Evolutionary conservation across 2,888 invertebrate genomes (phyloP).

Genomic region (Tribolium freemani): DNA sequence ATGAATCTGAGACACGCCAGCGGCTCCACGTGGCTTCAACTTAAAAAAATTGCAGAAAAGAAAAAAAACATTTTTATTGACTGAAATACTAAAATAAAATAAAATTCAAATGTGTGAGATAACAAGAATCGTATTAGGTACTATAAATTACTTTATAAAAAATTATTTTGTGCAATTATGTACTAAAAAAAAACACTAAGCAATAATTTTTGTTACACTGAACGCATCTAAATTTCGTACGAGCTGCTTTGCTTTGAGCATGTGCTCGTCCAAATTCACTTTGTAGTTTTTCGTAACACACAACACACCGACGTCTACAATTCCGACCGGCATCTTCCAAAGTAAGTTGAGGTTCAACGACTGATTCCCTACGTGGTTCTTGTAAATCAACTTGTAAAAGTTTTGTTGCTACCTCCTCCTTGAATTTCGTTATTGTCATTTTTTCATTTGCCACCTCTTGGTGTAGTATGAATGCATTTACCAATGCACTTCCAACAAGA

Average conservation of each 20-base stretch:
- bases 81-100: conserved; percentile 3
- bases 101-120: no score
- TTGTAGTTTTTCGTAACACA: conserved; percentile 9
- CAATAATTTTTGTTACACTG: conserved; percentile 11
- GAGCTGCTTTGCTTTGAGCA: conserved; percentile 14
- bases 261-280: neutral
- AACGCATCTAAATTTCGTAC: conserved; percentile 1
- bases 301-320: conserved; percentile 6
- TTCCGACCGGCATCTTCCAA: no score
- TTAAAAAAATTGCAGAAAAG: neutral
- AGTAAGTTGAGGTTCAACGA: neutral
- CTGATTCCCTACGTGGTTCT: neutral
- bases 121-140: neutral
- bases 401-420: conserved; percentile 1
- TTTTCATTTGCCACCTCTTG: conserved; percentile 47
- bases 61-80: conserved; percentile 8
- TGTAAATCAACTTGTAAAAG: neutral
- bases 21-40: conserved; percentile 2
- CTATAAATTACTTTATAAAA: conserved; percentile 3
- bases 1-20: neutral
- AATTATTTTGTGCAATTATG: conserved; percentile 14
- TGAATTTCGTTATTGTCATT: conserved; percentile 32
- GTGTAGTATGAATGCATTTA: conserved; percentile 47
- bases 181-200: conserved; percentile 1
- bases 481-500: no score